A percentile compares a stretch with the other conserved stretches of the same genome.
Conservation (phyloP, 2,797 vertebrate species). For the Novumbra hubbsi region DNA sequence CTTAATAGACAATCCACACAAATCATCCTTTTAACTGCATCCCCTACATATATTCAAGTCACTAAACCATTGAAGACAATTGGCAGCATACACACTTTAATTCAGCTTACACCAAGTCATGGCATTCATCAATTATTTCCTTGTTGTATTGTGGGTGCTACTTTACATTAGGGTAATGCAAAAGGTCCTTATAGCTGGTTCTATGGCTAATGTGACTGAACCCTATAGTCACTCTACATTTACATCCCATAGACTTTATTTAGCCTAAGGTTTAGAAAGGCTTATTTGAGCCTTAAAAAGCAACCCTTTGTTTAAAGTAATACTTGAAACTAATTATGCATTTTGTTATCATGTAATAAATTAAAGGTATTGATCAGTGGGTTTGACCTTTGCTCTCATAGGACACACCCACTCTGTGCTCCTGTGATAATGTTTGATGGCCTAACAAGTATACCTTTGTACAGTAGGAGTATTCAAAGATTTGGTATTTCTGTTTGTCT, state of each 20-base stretch:
- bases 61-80: neutral
- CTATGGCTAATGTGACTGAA: neutral
- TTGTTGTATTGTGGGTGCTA: neutral
- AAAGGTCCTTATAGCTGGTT: neutral
- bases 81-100: neutral
- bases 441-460: neutral
- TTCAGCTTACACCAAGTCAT: neutral
- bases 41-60: neutral
- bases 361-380: neutral
- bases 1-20: neutral
- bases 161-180: neutral
- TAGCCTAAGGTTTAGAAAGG: neutral
- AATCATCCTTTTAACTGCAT: neutral
- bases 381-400: neutral
- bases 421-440: neutral
- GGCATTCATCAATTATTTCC: conserved; percentile 11
- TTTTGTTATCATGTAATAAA: neutral
- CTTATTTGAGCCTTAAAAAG: neutral
- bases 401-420: neutral
- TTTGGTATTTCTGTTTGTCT: neutral
- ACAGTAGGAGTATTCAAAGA: neutral
- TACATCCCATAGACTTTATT: neutral
- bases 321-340: neutral
- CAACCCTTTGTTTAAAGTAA: neutral
- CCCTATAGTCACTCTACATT: neutral